These are phyloP conservation scores for Synchiropus splendidus DNA, from an alignment of 2,113 vertebrate species.

Conservation along the genomic window DNA sequence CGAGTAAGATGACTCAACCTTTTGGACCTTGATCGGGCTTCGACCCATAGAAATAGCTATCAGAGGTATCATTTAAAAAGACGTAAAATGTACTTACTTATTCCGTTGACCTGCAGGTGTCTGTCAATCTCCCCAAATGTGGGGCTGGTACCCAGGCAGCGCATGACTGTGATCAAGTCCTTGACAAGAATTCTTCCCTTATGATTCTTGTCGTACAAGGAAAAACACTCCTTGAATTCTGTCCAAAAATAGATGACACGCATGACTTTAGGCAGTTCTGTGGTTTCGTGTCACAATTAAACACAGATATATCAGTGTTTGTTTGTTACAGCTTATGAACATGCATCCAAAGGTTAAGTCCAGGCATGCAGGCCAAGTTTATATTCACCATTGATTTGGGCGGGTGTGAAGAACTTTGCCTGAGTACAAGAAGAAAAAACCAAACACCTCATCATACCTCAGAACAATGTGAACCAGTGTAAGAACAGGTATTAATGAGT, in stretches of 20 bases:
- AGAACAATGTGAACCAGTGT: neutral
- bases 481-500: neutral
- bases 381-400: conserved; percentile 61
- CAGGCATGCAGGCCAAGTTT: neutral
- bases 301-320: neutral
- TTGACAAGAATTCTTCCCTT: conserved; percentile 79
- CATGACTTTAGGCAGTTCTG: neutral
- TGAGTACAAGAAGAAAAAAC: conserved; percentile 23
- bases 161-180: conserved; percentile 85
- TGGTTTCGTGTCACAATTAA: neutral
- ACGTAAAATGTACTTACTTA: conserved; percentile 64
- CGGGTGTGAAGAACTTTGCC: conserved; percentile 66
- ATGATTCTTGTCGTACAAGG: conserved; percentile 87
- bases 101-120: conserved; percentile 80
- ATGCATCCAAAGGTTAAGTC: neutral
- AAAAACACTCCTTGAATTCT: conserved; percentile 98
- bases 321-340: neutral
- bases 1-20: too few relatives aligned
- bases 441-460: neutral
- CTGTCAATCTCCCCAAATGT: conserved; percentile 74
- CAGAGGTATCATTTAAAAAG: too few relatives aligned
- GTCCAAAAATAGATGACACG: conserved; percentile 3
- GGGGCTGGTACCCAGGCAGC: conserved; percentile 82
- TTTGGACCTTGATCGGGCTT: too few relatives aligned
- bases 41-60: too few relatives aligned